Base-by-base conservation (phyloP, 1,140 invertebrate species). In the Ridgeia piscesae region DNA sequence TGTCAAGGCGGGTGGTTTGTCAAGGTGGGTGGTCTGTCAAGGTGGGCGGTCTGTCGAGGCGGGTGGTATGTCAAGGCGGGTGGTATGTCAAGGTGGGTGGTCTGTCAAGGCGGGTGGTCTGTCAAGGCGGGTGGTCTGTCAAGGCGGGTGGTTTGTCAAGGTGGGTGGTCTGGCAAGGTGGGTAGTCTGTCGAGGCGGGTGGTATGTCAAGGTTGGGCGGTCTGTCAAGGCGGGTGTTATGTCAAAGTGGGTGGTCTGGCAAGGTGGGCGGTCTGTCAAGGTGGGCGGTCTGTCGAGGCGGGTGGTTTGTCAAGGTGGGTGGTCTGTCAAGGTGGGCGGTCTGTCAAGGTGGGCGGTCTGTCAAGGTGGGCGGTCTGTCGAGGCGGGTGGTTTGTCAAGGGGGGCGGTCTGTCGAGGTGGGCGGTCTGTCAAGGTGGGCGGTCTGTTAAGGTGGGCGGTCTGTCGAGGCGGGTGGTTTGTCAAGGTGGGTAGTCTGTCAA, bases 51-150 rank as follows among this genome's bases (percentile, higher is more conserved):
- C 27, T 77, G 27, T 17, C 17, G 58, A 31, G 1, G 58, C 27
- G 14, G 42, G 27, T 77, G 58, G n/a, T n/a, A n/a, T n/a, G n/a
- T n/a, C n/a, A n/a, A n/a, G n/a, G n/a, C n/a, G n/a, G n/a, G n/a
- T n/a, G n/a, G n/a, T n/a, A n/a, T n/a, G n/a, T n/a, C n/a, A n/a
- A n/a, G n/a, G n/a, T n/a, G n/a, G n/a, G n/a, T n/a, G n/a, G 27
- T 77, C 8, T 31, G 1, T 2, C 11, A 77, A 77, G 58, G 27
- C 27, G 58, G 58, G 58, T 77, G 58, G 58, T 77, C 4, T 77
- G 4, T 77, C 58, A 92, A 35, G 91, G 92, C 92, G 34, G 91
- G 91, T 58, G 35, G 58, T 77, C 2, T 77, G 58, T 77, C 58
- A 31, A 77, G 1, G 58, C n/a, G 58, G 2, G 17, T 77, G 58